These are phyloP conservation scores for Ptyas mucosa DNA, from an alignment of 2,113 vertebrate species.

Conservation along the genomic window DNA sequence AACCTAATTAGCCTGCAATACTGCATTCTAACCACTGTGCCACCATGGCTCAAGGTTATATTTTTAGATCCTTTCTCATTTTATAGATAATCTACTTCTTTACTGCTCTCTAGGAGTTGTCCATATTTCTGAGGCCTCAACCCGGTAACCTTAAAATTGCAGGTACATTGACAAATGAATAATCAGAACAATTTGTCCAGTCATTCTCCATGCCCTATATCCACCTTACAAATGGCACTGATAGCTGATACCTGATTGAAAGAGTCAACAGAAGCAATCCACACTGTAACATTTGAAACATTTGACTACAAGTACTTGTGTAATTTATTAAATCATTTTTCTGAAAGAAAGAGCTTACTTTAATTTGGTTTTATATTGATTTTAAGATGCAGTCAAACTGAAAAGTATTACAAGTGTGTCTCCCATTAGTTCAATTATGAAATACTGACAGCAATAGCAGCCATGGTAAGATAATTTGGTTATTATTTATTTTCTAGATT, in stretches of 20 bases:
- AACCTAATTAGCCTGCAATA: no score
- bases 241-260: neutral
- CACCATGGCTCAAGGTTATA: neutral
- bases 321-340: neutral
- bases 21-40: no score
- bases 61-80: neutral
- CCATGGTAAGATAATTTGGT: conserved; percentile 19
- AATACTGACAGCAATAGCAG: neutral
- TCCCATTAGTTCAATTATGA: neutral
- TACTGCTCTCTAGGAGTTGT: neutral
- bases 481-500: conserved; percentile 69
- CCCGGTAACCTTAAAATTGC: neutral
- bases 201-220: neutral
- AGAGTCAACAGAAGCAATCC: neutral
- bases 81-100: neutral
- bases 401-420: neutral
- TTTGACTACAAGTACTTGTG: neutral
- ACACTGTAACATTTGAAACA: neutral
- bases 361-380: conserved; percentile 18
- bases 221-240: neutral
- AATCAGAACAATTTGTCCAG: neutral
- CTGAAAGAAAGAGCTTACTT: conserved; percentile 3
- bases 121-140: neutral
- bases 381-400: conserved; percentile 11
- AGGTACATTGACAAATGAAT: neutral